Conservation (phyloP, 1,140 invertebrate species). For the Euura lappo region DNA sequence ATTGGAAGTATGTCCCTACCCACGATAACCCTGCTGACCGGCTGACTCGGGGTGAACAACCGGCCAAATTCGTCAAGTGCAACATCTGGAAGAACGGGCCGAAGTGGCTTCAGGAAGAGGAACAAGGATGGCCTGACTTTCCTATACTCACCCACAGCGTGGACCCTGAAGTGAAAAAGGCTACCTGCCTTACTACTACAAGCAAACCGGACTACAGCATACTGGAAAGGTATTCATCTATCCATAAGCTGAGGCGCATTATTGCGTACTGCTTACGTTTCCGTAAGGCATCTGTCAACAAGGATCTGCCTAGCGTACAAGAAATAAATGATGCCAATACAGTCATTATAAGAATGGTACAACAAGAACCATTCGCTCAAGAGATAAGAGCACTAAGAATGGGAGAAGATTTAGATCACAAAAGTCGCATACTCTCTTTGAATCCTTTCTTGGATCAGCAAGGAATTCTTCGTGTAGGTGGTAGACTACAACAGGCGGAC, state of each 20-base stretch:
- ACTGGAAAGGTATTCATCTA: background rate
- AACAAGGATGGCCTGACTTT: slow-evolving; percentile 7
- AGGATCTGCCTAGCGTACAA: too few relatives aligned
- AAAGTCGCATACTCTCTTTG: background rate
- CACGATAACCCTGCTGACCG: slow-evolving; percentile 45
- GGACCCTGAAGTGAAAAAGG: too few relatives aligned
- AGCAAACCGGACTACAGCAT: background rate
- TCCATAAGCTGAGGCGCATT: too few relatives aligned
- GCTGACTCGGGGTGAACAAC: slow-evolving; percentile 36
- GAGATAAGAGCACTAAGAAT: background rate
- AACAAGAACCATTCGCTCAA: background rate
- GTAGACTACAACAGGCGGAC: slow-evolving; percentile 22
- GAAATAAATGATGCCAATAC: too few relatives aligned
- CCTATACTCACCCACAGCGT: too few relatives aligned
- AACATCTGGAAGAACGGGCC: slow-evolving; percentile 31
- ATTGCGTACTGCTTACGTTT: too few relatives aligned
- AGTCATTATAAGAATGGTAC: background rate
- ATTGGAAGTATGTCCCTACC: slow-evolving; percentile 36
- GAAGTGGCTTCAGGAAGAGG: slow-evolving; percentile 31
- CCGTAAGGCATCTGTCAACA: too few relatives aligned
- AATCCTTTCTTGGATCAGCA: slow-evolving; percentile 23
- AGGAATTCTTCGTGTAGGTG: slow-evolving; percentile 28
- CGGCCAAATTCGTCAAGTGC: slow-evolving; percentile 19
- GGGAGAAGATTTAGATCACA: background rate
- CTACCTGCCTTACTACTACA: too few relatives aligned